These are phyloP conservation scores for Glaucopsyche alexis DNA, from an alignment of 2,888 invertebrate genomes.

Conservation along the genomic window DNA sequence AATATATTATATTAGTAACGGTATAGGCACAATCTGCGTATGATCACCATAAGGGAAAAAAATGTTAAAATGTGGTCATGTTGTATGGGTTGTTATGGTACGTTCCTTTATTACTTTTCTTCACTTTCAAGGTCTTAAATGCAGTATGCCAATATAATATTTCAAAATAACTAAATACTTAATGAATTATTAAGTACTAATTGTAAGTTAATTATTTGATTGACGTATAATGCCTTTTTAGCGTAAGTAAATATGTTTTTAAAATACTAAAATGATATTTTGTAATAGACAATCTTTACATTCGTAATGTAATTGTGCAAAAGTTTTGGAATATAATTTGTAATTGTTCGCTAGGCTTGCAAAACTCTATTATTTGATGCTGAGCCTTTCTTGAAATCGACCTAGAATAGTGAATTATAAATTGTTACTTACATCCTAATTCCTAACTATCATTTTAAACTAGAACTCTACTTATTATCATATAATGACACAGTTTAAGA, in stretches of 20 bases:
- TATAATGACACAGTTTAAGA: background rate
- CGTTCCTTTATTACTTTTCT: background rate
- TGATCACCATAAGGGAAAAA: too few relatives aligned
- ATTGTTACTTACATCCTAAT: background rate
- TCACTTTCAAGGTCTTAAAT: background rate
- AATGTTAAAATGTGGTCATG: too few relatives aligned
- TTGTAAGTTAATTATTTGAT: background rate
- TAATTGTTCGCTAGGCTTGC: conserved; percentile 13
- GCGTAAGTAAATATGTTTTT: background rate
- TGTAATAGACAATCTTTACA: conserved; percentile 3
- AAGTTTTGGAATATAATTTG: conserved; percentile 15
- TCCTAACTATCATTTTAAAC: too few relatives aligned
- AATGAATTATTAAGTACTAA: background rate
- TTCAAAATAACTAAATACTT: background rate
- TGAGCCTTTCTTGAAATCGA: conserved; percentile 1
- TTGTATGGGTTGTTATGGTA: too few relatives aligned
- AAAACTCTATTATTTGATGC: conserved; percentile 15
- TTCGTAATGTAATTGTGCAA: conserved; percentile 11
- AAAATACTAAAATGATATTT: background rate
- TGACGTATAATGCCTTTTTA: background rate
- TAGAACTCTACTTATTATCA: too few relatives aligned
- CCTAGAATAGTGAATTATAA: background rate
- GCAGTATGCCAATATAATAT: background rate
- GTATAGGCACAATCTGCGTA: too few relatives aligned
- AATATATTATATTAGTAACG: too few relatives aligned